These are phyloP conservation scores for Indri indri DNA, from an alignment of 2,113 vertebrate genomes.

Conservation along the genomic window DNA sequence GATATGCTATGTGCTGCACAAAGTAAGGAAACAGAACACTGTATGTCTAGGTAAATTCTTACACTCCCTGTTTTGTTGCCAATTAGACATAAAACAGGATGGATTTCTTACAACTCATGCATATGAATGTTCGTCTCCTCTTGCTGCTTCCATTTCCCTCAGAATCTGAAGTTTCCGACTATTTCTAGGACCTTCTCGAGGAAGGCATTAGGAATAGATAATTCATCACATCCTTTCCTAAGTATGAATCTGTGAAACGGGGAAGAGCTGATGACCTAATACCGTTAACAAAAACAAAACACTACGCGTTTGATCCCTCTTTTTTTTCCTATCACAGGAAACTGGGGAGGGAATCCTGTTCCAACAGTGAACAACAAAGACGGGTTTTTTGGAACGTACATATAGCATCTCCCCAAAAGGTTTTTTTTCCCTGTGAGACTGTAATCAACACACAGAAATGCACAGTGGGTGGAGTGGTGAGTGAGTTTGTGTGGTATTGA, in stretches of 20 bases:
- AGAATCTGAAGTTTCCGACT: neutral
- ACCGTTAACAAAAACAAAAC: neutral
- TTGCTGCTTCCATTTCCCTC: neutral
- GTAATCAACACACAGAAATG: constrained; percentile 15
- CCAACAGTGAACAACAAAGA: neutral
- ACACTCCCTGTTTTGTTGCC: neutral
- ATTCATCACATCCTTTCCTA: neutral
- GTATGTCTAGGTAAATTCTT: neutral
- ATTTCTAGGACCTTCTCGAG: neutral
- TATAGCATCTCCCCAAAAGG: neutral
- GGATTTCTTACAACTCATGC: neutral
- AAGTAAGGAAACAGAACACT: constrained; percentile 16
- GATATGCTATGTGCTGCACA: neutral
- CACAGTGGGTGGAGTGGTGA: neutral
- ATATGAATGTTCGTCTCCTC: neutral
- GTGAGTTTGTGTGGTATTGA: neutral
- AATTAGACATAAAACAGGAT: neutral
- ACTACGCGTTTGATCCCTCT: neutral
- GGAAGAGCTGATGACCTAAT: neutral
- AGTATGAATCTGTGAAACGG: neutral
- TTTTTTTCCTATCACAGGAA: neutral
- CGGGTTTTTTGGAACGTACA: neutral
- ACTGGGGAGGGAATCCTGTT: neutral
- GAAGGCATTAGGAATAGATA: neutral
- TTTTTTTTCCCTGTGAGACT: neutral